Conservation (phyloP, 1,140 invertebrate species). For the Pseudomyrmex gracilis region DNA sequence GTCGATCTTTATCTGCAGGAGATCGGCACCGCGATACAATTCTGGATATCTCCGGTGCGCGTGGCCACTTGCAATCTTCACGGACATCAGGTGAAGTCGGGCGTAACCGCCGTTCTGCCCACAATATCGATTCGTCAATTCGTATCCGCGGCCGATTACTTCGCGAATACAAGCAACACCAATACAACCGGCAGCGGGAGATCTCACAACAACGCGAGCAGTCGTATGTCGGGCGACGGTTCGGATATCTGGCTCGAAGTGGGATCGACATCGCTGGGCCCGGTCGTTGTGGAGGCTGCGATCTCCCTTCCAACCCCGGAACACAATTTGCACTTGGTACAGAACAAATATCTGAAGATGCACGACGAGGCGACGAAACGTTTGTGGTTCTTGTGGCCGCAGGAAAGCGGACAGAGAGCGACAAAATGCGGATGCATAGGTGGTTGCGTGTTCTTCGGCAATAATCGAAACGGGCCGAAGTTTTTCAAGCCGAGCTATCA, state of each 20-base stretch:
- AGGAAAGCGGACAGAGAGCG: conserved; percentile 86
- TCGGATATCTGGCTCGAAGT: conserved; percentile 96
- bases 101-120: conserved; percentile 95
- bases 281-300: conserved; percentile 96
- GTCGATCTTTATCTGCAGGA: conserved; percentile 97
- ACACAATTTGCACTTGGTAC: conserved; percentile 91
- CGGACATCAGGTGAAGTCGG: conserved; percentile 94
- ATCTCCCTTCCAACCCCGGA: conserved; percentile 91
- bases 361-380: conserved; percentile 96
- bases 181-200: conserved; percentile 87
- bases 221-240: conserved; percentile 83
- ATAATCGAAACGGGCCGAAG: conserved; percentile 92
- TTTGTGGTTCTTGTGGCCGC: conserved; percentile 97
- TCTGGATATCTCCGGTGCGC: conserved; percentile 95
- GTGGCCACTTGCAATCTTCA: conserved; percentile 97
- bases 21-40: conserved; percentile 93
- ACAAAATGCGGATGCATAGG: conserved; percentile 98
- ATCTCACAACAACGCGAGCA: conserved; percentile 83
- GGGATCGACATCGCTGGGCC: conserved; percentile 95
- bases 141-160: conserved; percentile 86
- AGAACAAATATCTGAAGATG: conserved; percentile 92
- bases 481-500: conserved; percentile 94
- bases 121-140: conserved; percentile 91
- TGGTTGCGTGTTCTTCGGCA: conserved; percentile 97
- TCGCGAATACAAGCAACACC: conserved; percentile 85